Evolutionary conservation across 2,888 invertebrate species (phyloP).

Genomic region (Hemithea aestivaria): DNA sequence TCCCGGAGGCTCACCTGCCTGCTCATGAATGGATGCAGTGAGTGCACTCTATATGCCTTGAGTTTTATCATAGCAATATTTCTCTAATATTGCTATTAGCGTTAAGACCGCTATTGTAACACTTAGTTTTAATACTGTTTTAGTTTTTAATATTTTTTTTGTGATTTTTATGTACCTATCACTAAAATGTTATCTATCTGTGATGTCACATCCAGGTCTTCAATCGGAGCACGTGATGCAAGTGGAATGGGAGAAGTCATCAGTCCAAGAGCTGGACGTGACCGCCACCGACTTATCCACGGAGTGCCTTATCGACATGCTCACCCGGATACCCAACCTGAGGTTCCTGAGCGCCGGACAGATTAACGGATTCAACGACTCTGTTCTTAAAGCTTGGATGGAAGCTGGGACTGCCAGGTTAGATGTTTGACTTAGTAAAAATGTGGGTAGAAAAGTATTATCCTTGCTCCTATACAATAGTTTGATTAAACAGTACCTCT

Average conservation of each 20-base stretch:
- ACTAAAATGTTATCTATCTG: too few species aligned
- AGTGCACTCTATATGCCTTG: slow-evolving; percentile 22
- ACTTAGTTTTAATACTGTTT: background rate
- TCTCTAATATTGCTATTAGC: too few species aligned
- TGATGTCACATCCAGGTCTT: slow-evolving; percentile 89
- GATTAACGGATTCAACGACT: slow-evolving; percentile 98
- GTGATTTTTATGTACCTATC: too few species aligned
- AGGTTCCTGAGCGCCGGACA: slow-evolving; percentile 97
- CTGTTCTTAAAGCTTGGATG: slow-evolving; percentile 94
- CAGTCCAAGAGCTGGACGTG: slow-evolving; percentile 95
- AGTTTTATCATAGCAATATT: too few species aligned
- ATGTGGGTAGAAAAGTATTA: too few species aligned
- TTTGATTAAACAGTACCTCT: too few species aligned
- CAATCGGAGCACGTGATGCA: slow-evolving; percentile 95
- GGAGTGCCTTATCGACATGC: slow-evolving; percentile 95
- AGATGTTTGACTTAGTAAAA: slow-evolving; percentile 6
- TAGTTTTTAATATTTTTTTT: background rate
- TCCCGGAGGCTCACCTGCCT: slow-evolving; percentile 95
- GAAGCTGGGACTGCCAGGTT: slow-evolving; percentile 89
- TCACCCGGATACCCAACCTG: slow-evolving; percentile 90
- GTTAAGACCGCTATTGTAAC: too few species aligned
- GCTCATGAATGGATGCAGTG: slow-evolving; percentile 98
- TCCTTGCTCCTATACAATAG: too few species aligned
- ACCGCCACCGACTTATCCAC: slow-evolving; percentile 97
- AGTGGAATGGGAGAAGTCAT: slow-evolving; percentile 99